A percentile compares a stretch with the other conserved stretches of the same genome.
phyloP scores from a whole-genome alignment of 2,888 invertebrate species.

The Noctuana brunneofusca region DNA sequence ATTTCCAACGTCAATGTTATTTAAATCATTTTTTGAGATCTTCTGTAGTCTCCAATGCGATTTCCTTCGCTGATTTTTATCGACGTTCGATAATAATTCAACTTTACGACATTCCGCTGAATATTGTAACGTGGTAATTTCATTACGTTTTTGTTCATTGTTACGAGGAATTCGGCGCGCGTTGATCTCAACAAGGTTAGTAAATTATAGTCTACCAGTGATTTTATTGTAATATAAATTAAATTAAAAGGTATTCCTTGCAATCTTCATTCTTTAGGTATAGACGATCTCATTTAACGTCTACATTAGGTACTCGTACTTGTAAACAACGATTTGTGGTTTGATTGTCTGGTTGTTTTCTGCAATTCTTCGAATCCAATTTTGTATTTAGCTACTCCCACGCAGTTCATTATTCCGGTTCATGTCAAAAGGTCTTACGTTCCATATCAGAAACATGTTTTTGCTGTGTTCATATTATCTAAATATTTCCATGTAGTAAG shows the following conservation, averaged over 20 bases:
- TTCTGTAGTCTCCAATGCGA: constrained; percentile 47
- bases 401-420: constrained; percentile 62
- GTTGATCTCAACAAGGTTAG: constrained; percentile 37
- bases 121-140: constrained; percentile 39
- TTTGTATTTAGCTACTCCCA: constrained; percentile 72
- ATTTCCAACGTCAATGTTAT: constrained; percentile 65
- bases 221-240: background rate
- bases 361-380: constrained; percentile 70
- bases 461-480: constrained; percentile 35
- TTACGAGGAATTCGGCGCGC: constrained; percentile 35
- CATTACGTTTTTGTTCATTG: constrained; percentile 35
- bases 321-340: constrained; percentile 43
- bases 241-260: background rate
- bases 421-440: constrained; percentile 60
- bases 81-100: constrained; percentile 62
- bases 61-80: constrained; percentile 58
- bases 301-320: constrained; percentile 26
- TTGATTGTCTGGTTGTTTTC: constrained; percentile 57
- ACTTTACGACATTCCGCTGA: constrained; percentile 57
- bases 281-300: constrained; percentile 8
- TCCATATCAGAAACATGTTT: constrained; percentile 38
- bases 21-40: constrained; percentile 69
- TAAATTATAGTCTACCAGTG: constrained; percentile 9
- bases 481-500: constrained; percentile 1
- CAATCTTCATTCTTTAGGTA: constrained; percentile 9